These are phyloP conservation scores for Oncorhynchus nerka DNA, from an alignment of 2,113 vertebrate genomes.

Conservation along the genomic window DNA sequence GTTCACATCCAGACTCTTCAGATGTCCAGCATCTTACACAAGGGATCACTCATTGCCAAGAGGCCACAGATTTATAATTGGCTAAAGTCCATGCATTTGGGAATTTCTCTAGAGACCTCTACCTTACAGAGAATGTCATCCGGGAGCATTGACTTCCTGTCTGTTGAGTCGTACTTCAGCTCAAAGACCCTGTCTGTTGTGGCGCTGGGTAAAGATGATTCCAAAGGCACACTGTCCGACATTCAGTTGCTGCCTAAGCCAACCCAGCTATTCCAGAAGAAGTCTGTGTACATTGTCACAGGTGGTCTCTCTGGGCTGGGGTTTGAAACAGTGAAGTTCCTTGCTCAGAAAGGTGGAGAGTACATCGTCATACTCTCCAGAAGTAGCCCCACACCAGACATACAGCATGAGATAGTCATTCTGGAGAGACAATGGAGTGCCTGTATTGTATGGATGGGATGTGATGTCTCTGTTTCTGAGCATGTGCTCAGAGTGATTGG, in stretches of 20 bases:
- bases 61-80: slow-evolving; percentile 65
- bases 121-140: slow-evolving; percentile 52
- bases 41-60: slow-evolving; percentile 64
- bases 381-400: slow-evolving; percentile 63
- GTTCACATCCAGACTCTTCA: slow-evolving; percentile 66
- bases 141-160: slow-evolving; percentile 17
- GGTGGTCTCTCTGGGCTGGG: slow-evolving; percentile 86
- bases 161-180: slow-evolving; percentile 73
- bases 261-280: slow-evolving; percentile 70
- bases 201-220: slow-evolving; percentile 52
- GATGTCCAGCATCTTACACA: slow-evolving; percentile 70
- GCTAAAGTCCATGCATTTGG: slow-evolving; percentile 72
- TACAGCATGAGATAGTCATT: slow-evolving; percentile 70
- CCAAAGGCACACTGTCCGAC: slow-evolving; percentile 49
- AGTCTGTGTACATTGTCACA: slow-evolving; percentile 78
- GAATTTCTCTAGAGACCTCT: slow-evolving; percentile 46
- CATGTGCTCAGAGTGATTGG: slow-evolving; percentile 68
- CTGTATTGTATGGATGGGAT: slow-evolving; percentile 66
- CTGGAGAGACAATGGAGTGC: slow-evolving; percentile 65
- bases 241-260: slow-evolving; percentile 60
- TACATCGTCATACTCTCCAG: slow-evolving; percentile 77
- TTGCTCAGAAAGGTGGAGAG: slow-evolving; percentile 75
- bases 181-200: slow-evolving; percentile 55
- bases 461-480: slow-evolving; percentile 67
- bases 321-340: slow-evolving; percentile 86